phyloP scores from a whole-genome alignment of 37 sponge, comb jelly and placozoan species.

The Axinella damicornis region DNA sequence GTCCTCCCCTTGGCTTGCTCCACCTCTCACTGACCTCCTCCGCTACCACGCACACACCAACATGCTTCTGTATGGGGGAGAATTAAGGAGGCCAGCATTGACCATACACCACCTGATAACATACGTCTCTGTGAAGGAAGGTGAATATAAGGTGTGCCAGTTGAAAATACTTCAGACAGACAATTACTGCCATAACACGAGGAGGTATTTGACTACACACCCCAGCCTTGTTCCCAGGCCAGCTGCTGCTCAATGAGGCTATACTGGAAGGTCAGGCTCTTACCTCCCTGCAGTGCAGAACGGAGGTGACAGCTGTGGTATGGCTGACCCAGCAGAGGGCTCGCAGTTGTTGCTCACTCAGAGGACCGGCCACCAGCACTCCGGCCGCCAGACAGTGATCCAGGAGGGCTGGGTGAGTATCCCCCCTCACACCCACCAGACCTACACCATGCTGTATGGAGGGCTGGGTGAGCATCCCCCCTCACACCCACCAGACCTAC shows the following conservation, averaged over 20 bases:
- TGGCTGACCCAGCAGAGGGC: neutral
- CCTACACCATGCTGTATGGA: slow-evolving; percentile 10
- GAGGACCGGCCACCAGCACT: slow-evolving; percentile 3
- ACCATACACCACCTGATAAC: too few relatives aligned
- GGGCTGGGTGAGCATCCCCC: too few relatives aligned
- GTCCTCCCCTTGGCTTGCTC: neutral
- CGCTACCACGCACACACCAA: neutral
- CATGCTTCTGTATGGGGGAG: neutral
- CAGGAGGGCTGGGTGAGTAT: slow-evolving; percentile 12
- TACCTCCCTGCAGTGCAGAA: neutral
- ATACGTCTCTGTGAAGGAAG: too few relatives aligned
- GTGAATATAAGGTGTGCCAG: too few relatives aligned
- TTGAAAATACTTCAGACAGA: too few relatives aligned
- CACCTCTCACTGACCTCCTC: neutral
- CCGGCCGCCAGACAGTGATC: slow-evolving; percentile 19
- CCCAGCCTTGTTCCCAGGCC: too few relatives aligned
- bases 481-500: neutral
- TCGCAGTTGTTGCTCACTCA: neutral
- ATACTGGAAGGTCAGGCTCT: neutral
- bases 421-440: slow-evolving; percentile 26
- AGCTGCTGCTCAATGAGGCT: too few relatives aligned
- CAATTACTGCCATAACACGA: too few relatives aligned
- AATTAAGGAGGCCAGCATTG: neutral
- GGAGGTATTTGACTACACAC: too few relatives aligned
- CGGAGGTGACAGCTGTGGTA: too few relatives aligned